These are phyloP conservation scores for Limnothrissa miodon DNA, from an alignment of 2,113 vertebrate species.

Conservation along the genomic window DNA sequence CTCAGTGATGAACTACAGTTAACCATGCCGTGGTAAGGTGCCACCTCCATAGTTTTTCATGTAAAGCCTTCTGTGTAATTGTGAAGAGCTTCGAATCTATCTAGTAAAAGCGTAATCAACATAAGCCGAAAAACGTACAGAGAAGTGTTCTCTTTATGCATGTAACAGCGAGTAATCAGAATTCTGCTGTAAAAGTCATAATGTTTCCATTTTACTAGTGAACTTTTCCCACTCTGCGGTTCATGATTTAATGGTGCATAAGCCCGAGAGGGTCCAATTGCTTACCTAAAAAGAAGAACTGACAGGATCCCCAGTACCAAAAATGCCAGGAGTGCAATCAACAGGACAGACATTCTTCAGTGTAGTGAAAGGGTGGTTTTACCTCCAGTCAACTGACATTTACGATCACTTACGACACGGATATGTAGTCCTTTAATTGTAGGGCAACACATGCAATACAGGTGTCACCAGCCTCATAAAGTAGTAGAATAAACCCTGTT, in stretches of 20 bases:
- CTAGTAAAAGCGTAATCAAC: no score
- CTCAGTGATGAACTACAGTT: not conserved
- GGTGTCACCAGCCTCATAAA: not conserved
- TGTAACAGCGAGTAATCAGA: not conserved
- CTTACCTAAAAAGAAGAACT: slow-evolving; percentile 66
- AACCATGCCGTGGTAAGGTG: not conserved
- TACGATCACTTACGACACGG: slow-evolving; percentile 6
- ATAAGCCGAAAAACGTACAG: not conserved
- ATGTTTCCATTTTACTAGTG: not conserved
- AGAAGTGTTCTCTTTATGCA: not conserved
- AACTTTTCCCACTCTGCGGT: no score
- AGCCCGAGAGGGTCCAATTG: no score
- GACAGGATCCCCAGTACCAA: slow-evolving; percentile 53
- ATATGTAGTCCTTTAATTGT: not conserved
- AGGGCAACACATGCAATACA: slow-evolving; percentile 33
- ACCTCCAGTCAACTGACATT: slow-evolving; percentile 54
- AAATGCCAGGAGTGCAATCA: slow-evolving; percentile 55
- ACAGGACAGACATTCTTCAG: slow-evolving; percentile 68
- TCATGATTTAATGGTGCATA: no score
- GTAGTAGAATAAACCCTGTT: not conserved
- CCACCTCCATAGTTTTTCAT: no score
- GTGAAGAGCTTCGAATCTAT: no score
- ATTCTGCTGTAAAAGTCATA: not conserved
- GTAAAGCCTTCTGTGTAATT: not conserved
- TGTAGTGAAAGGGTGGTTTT: slow-evolving; percentile 39